phyloP scores from a whole-genome alignment of 2,888 invertebrate species.

The Amiota communis region DNA sequence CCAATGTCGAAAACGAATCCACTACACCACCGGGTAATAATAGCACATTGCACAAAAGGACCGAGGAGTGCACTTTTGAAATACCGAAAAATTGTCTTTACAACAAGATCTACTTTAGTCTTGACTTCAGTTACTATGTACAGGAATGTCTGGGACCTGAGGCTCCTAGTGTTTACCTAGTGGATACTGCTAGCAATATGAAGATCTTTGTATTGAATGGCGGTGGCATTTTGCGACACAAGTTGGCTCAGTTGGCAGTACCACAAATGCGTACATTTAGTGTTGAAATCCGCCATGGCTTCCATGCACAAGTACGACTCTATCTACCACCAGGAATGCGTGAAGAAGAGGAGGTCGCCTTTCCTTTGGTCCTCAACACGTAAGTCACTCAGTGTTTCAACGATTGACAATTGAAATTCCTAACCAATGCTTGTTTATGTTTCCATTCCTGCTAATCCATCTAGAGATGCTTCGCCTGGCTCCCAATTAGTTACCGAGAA shows the following conservation, averaged over 20 bases:
- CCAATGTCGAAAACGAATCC: neutral
- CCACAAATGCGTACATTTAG: conserved; percentile 84
- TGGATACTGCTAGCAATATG: conserved; percentile 77
- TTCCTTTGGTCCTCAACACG: conserved; percentile 88
- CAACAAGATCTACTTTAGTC: conserved; percentile 81
- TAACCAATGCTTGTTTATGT: neutral
- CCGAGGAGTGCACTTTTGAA: conserved; percentile 58
- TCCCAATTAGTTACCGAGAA: conserved; percentile 88
- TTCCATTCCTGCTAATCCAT: neutral
- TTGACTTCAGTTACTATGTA: conserved; percentile 77
- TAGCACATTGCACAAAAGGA: neutral
- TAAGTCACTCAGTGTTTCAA: conserved; percentile 74
- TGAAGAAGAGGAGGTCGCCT: conserved; percentile 86
- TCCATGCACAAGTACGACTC: conserved; percentile 83
- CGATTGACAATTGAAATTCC: neutral
- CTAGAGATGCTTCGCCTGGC: conserved; percentile 85
- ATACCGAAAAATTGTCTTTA: conserved; percentile 78
- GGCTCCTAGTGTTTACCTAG: conserved; percentile 80
- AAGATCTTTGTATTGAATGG: conserved; percentile 80
- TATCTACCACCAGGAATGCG: conserved; percentile 87
- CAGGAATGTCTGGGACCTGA: conserved; percentile 88
- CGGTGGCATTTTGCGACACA: conserved; percentile 78
- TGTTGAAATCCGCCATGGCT: conserved; percentile 79
- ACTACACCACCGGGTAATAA: neutral
- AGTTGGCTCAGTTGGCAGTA: conserved; percentile 79